phyloP scores from a whole-genome alignment of 2,888 invertebrate species.

The Drosophila melanocephala region DNA sequence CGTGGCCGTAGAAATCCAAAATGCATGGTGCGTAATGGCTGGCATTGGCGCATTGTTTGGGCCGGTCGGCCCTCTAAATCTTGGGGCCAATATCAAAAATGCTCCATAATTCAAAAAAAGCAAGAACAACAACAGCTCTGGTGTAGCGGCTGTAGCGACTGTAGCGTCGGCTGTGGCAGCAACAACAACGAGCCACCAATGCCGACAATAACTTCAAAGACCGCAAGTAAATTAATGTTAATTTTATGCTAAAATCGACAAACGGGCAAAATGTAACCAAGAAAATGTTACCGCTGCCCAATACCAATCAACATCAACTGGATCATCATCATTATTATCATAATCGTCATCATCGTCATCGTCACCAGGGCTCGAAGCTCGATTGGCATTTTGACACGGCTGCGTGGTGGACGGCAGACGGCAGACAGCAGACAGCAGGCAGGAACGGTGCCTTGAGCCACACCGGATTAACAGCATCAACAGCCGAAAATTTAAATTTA shows the following conservation, averaged over 20 bases:
- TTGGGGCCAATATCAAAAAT: constrained; percentile 71
- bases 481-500: constrained; percentile 73
- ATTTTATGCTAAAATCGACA: constrained; percentile 79
- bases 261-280: constrained; percentile 60
- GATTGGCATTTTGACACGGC: constrained; percentile 81
- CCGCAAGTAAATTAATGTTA: constrained; percentile 82
- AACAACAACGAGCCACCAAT: constrained; percentile 1
- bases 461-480: constrained; percentile 73
- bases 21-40: constrained; percentile 64
- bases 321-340: constrained; percentile 41
- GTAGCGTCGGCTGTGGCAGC: background rate
- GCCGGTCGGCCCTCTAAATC: constrained; percentile 41
- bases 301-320: constrained; percentile 60
- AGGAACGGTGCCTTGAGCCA: constrained; percentile 57
- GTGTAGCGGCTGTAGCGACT: constrained; percentile 24
- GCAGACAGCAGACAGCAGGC: constrained; percentile 7
- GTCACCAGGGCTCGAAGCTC: constrained; percentile 46
- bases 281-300: constrained; percentile 60
- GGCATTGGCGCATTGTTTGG: constrained; percentile 64
- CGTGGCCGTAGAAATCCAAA: constrained; percentile 50
- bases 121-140: constrained; percentile 64
- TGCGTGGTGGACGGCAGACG: constrained; percentile 11
- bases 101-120: constrained; percentile 74
- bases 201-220: constrained; percentile 79
- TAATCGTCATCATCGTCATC: constrained; percentile 30